A percentile compares a stretch with the other conserved stretches of the same genome.
These are phyloP conservation scores for Bambusicola thoracicus DNA, from an alignment of 2,113 vertebrate species.

Conservation along the genomic window DNA sequence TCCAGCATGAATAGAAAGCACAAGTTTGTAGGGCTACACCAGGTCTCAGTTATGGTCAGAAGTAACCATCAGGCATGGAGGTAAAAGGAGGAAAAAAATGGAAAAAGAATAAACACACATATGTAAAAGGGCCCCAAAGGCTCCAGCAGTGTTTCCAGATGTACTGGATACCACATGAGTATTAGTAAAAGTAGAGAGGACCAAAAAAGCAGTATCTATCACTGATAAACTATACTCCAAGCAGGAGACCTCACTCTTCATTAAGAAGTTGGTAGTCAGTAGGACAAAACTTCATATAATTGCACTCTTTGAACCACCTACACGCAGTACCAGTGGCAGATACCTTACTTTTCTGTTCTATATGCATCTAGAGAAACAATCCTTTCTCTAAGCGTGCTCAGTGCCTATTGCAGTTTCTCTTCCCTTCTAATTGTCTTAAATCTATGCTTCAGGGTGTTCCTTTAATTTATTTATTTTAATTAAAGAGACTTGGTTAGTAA, in stretches of 20 bases:
- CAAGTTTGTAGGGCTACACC: not conserved
- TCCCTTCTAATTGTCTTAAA: not conserved
- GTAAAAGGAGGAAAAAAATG: not conserved
- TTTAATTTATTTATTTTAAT: not conserved
- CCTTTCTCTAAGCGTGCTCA: not conserved
- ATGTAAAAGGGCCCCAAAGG: fast-evolving
- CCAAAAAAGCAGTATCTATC: not conserved
- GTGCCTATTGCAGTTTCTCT: not conserved
- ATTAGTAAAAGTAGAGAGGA: not conserved
- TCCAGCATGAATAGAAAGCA: not conserved
- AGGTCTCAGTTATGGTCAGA: not conserved
- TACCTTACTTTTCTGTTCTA: not conserved
- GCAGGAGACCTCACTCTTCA: not conserved
- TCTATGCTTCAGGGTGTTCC: not conserved
- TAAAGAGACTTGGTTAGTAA: not conserved
- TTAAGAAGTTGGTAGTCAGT: not conserved
- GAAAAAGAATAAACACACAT: not conserved
- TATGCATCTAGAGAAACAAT: not conserved
- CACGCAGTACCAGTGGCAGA: no score
- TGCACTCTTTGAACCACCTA: not conserved
- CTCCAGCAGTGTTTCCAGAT: not conserved
- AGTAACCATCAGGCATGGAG: not conserved
- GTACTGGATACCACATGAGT: not conserved
- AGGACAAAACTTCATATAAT: not conserved
- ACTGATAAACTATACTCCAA: not conserved